These are phyloP conservation scores for Plodia interpunctella DNA, from an alignment of 1,140 invertebrate genomes.

Conservation along the genomic window DNA sequence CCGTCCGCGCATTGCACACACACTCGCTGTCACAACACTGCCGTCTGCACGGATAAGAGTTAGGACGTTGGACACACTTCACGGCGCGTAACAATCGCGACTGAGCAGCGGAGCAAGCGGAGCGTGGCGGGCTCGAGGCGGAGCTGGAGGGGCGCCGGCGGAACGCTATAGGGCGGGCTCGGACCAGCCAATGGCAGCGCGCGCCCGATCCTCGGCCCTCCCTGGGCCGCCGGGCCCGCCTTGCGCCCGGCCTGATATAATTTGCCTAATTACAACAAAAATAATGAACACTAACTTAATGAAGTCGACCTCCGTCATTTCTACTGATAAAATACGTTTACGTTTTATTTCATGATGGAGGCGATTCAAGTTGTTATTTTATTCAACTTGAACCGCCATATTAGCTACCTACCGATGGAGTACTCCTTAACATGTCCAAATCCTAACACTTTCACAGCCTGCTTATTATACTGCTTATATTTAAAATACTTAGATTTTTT, in stretches of 20 bases:
- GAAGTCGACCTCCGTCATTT: constrained; percentile 32
- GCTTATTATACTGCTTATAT: too few species aligned
- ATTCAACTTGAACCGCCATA: not conserved
- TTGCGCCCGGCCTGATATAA: constrained; percentile 42
- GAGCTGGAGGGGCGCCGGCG: constrained; percentile 27
- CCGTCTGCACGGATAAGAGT: constrained; percentile 23
- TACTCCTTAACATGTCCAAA: too few species aligned
- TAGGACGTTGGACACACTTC: constrained; percentile 26
- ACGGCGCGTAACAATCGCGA: constrained; percentile 40
- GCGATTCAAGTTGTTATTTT: not conserved
- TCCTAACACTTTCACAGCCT: too few species aligned
- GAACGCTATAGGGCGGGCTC: constrained; percentile 21
- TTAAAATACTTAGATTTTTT: too few species aligned
- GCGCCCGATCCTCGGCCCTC: constrained; percentile 19
- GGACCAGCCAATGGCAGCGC: constrained; percentile 28
- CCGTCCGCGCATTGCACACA: constrained; percentile 66
- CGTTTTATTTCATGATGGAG: constrained; percentile 3
- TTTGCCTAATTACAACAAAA: constrained; percentile 74
- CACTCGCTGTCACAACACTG: constrained; percentile 63
- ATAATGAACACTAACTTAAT: constrained; percentile 66
- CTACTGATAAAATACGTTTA: constrained; percentile 1
- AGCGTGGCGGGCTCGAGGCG: constrained; percentile 5
- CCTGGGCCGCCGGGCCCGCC: constrained; percentile 25
- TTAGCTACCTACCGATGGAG: too few species aligned
- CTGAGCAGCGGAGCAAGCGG: constrained; percentile 31